Percentiles rank a stretch among this genome's conserved stretches.
Conservation (phyloP, 2,797 vertebrate genomes). For the Periophthalmus magnuspinnatus region DNA sequence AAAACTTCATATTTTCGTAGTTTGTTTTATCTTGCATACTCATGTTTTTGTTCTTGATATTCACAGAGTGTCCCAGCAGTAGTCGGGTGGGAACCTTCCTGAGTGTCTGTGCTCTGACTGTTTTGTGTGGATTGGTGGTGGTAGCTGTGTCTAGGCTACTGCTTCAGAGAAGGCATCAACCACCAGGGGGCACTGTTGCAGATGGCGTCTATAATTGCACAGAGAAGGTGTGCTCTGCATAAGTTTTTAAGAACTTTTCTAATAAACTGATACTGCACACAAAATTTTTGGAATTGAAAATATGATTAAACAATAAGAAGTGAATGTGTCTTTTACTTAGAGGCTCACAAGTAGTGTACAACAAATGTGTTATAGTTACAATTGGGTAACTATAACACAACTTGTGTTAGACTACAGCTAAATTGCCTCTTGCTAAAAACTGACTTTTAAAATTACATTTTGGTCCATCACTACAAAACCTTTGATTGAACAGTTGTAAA, state of each 20-base stretch:
- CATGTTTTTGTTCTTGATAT: constrained; percentile 16
- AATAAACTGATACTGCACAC: background rate
- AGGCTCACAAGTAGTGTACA: background rate
- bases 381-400: background rate
- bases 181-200: constrained; percentile 72
- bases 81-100: constrained; percentile 89
- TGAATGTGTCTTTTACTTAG: background rate
- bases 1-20: too few species aligned
- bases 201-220: constrained; percentile 75
- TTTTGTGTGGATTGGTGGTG: constrained; percentile 89
- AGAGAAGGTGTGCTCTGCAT: constrained; percentile 81
- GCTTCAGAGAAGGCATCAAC: constrained; percentile 79
- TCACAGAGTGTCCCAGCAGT: constrained; percentile 83
- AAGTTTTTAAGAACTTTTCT: background rate
- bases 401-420: background rate
- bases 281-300: background rate
- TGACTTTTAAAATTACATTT: background rate
- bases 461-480: background rate
- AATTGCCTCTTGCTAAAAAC: background rate
- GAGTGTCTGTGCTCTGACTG: constrained; percentile 89
- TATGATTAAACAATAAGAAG: background rate
- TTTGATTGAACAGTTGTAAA: background rate
- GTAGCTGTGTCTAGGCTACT: constrained; percentile 86
- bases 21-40: background rate
- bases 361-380: background rate